phyloP scores from a whole-genome alignment of 2,797 vertebrate genomes.

The Leptatherina wallacei region DNA sequence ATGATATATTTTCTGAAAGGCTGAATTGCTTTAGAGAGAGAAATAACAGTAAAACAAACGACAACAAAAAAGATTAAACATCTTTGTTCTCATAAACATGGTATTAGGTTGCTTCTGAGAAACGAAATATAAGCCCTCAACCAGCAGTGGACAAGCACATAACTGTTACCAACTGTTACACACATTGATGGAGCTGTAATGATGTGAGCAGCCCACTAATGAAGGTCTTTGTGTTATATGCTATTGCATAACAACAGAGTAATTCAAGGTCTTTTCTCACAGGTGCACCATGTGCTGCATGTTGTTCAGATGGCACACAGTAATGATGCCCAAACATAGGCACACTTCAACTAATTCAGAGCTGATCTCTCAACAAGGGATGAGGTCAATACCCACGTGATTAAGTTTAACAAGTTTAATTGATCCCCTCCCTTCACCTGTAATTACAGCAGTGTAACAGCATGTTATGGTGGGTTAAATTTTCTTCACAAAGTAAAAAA shows the following conservation, averaged over 20 bases:
- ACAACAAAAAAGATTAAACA: not conserved
- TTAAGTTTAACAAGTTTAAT: too few relatives aligned
- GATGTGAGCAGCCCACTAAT: slow-evolving; percentile 29
- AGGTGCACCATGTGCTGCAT: slow-evolving; percentile 31
- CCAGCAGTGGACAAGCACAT: not conserved
- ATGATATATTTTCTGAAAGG: not conserved
- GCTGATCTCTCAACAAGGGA: not conserved
- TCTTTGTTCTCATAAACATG: not conserved
- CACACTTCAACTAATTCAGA: slow-evolving; percentile 3
- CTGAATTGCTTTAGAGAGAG: not conserved
- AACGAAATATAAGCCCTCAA: slow-evolving; percentile 2
- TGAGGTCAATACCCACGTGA: not conserved
- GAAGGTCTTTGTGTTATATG: slow-evolving; percentile 37
- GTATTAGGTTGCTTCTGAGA: not conserved
- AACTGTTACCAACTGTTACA: slow-evolving; percentile 28
- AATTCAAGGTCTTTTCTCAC: slow-evolving; percentile 30
- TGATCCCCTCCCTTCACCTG: too few relatives aligned
- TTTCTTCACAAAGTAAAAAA: not conserved
- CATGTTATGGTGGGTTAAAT: too few relatives aligned
- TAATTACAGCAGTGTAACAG: too few relatives aligned
- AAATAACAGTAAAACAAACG: not conserved
- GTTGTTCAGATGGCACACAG: slow-evolving; percentile 6
- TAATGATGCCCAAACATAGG: not conserved
- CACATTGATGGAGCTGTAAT: slow-evolving; percentile 19
- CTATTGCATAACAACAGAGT: slow-evolving; percentile 28